Evolutionary conservation across 2,113 vertebrate genomes (phyloP), one percentile per base, ranked within the genome.

Genomic region (Menura novaehollandiae): DNA sequence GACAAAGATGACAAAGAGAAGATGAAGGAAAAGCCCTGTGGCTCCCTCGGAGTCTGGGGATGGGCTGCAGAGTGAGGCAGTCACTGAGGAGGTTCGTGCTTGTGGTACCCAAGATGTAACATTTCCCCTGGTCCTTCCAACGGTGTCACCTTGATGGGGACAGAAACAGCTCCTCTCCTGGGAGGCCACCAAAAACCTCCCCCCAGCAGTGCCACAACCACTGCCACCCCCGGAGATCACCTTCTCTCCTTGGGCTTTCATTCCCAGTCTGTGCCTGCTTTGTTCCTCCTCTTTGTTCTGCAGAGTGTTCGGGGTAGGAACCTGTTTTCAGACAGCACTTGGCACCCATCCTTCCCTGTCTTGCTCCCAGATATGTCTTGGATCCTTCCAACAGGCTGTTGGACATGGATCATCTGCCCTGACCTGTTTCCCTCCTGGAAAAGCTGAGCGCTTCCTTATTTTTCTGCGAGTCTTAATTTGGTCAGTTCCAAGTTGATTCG

Each of bases 381-480:
- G 4, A 6, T 43, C 47, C 62, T 75, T 59, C 79, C 72, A 35
- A 2, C 24, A 41, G 60, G 9, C 41, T 66, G 58, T 1, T 49
- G 59, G 49, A 8, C 3, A 0, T 20, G 44, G 47, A n/a, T 64
- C 33, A 3, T 16, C 75, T 55, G n/a, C 53, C 58, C 35, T 4
- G 8, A 2, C 9, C 67, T 3, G 0, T 19, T 41, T 41, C 13
- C 44, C 68, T 59, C 46, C 35, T 20, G 37, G 39, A 71, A 30
- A 64, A 43, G 33, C 19, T 2, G 15, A 69, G 18, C 7, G 8
- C 13, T 23, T 49, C 62, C 37, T 69, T 53, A 12, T 58, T 86
- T 69, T 51, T 4, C 20, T 26, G 2, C 0, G 0, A 51, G 11
- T 27, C 47, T 71, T 52, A 5, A 71, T 60, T 72, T 68, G 71